Evolutionary conservation across 2,113 vertebrate genomes (phyloP).

Genomic region (Thalassoma bifasciatum): DNA sequence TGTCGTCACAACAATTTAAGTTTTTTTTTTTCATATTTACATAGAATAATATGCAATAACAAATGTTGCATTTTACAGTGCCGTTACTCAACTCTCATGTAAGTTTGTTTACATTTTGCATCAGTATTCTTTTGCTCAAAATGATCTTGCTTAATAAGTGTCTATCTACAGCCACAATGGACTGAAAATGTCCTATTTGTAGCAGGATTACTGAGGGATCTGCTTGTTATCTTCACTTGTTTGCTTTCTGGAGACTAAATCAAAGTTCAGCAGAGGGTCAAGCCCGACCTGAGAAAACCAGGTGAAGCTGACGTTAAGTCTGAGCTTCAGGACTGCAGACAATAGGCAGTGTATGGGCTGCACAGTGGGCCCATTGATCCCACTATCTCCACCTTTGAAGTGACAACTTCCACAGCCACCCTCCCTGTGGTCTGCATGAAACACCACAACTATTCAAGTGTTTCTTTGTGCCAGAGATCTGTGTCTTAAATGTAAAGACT

Average conservation of each 20-base stretch:
- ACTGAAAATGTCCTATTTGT: constrained; percentile 55
- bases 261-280: constrained; percentile 81
- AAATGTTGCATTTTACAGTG: too few species aligned
- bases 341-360: constrained; percentile 59
- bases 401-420: constrained; percentile 1
- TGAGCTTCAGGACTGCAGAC: constrained; percentile 48
- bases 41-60: too few species aligned
- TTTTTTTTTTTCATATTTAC: too few species aligned
- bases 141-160: constrained; percentile 11
- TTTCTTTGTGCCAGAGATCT: neutral
- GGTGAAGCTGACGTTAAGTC: constrained; percentile 47
- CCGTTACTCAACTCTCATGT: constrained; percentile 3
- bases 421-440: neutral
- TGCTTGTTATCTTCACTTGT: constrained; percentile 68
- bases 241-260: constrained; percentile 69
- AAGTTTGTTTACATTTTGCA: neutral
- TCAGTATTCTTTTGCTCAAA: neutral
- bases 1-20: too few species aligned
- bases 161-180: constrained; percentile 28
- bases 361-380: constrained; percentile 59
- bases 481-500: neutral
- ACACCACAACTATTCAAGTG: neutral
- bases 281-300: constrained; percentile 46
- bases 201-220: constrained; percentile 53
- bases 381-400: constrained; percentile 32